Percentiles rank a stretch among this genome's conserved stretches.
These are phyloP conservation scores for Cydia fagiglandana DNA, from an alignment of 1,140 invertebrate genomes.

Conservation along the genomic window DNA sequence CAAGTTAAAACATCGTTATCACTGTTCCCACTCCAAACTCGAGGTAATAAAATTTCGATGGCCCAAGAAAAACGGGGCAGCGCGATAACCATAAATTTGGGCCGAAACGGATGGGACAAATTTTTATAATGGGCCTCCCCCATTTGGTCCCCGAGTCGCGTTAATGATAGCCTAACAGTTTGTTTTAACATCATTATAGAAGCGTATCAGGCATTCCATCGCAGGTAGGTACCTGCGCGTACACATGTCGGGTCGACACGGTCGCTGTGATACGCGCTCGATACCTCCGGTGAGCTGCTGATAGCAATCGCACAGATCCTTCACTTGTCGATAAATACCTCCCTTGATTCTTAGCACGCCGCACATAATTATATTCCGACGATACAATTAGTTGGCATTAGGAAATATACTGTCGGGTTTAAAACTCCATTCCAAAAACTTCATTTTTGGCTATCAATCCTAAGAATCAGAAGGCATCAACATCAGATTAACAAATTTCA, in stretches of 20 bases:
- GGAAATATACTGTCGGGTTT: background rate
- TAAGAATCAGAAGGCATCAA: no score
- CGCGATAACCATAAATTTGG: conserved; percentile 77
- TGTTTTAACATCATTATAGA: conserved; percentile 79
- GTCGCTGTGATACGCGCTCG: conserved; percentile 51
- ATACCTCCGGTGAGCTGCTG: conserved; percentile 24
- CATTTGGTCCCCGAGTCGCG: conserved; percentile 70
- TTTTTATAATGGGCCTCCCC: conserved; percentile 78
- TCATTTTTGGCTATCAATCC: no score
- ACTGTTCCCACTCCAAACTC: conserved; percentile 73
- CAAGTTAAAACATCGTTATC: conserved; percentile 74
- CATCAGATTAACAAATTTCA: no score
- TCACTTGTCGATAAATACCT: background rate
- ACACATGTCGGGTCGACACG: conserved; percentile 58
- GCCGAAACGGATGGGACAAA: conserved; percentile 78
- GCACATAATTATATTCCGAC: background rate
- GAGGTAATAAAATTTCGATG: conserved; percentile 75
- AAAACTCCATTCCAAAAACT: no score
- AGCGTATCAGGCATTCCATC: conserved; percentile 77
- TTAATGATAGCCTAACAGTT: conserved; percentile 78
- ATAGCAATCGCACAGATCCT: conserved; percentile 31
- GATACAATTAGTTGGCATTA: background rate
- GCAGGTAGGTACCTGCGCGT: conserved; percentile 61
- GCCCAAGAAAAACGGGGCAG: conserved; percentile 70
- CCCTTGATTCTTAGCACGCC: background rate